Evolutionary conservation across 2,888 invertebrate genomes (phyloP).

Genomic region (Coleophora deauratella): DNA sequence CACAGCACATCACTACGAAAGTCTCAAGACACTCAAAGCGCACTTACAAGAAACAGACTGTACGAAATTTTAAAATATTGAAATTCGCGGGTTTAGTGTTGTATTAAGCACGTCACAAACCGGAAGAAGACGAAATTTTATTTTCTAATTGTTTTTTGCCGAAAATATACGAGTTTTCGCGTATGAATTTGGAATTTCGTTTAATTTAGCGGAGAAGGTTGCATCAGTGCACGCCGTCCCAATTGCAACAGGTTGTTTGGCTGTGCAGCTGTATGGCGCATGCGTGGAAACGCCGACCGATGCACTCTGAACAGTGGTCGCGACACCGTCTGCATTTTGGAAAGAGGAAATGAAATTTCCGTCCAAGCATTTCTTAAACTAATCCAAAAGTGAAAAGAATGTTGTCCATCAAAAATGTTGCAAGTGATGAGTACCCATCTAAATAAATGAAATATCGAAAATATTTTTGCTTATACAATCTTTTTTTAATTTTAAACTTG

Average conservation of each 20-base stretch:
- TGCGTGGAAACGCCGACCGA: slow-evolving; percentile 41
- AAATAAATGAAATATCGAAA: no score
- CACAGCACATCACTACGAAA: slow-evolving; percentile 49
- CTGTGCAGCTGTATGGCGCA: slow-evolving; percentile 43
- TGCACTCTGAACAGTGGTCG: slow-evolving; percentile 53
- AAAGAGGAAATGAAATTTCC: no score
- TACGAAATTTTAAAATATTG: slow-evolving; percentile 16
- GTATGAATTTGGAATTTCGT: slow-evolving; percentile 26
- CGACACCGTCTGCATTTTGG: slow-evolving; percentile 9
- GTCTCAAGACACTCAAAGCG: slow-evolving; percentile 43
- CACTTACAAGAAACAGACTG: slow-evolving; percentile 38
- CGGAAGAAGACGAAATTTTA: slow-evolving; percentile 4
- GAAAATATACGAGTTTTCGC: slow-evolving; percentile 4
- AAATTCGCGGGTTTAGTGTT: slow-evolving; percentile 11
- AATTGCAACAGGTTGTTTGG: slow-evolving; percentile 72
- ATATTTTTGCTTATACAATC: no score
- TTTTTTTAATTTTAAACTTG: no score
- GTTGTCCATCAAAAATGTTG: no score
- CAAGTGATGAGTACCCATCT: no score
- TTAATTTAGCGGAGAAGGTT: slow-evolving; percentile 41
- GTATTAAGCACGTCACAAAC: no score
- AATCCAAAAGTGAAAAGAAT: no score
- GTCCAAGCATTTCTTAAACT: not conserved
- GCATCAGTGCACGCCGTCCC: slow-evolving; percentile 66
- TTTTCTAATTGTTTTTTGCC: not conserved